These are phyloP conservation scores for Proctacanthus coquilletti DNA, from an alignment of 1,140 invertebrate genomes.

Conservation along the genomic window DNA sequence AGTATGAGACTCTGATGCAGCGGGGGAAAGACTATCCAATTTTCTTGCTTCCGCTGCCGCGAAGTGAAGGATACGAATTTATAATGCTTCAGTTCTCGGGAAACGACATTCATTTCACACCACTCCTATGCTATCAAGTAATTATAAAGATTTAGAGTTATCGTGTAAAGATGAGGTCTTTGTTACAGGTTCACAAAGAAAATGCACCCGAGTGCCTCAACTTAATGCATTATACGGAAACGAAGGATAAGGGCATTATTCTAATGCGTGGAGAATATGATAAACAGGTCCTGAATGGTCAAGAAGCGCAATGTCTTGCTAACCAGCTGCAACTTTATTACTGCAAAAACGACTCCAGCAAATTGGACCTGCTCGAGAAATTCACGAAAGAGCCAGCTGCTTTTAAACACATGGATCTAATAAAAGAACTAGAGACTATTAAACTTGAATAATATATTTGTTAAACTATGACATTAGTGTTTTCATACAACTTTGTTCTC, in stretches of 20 bases:
- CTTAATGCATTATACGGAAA: conserved; percentile 67
- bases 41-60: conserved; percentile 70
- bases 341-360: conserved; percentile 42
- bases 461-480: too few species aligned
- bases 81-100: conserved; percentile 61
- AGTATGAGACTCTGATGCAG: conserved; percentile 41
- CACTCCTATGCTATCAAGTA: conserved; percentile 71
- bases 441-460: conserved; percentile 31
- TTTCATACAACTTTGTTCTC: too few species aligned
- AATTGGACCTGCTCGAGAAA: conserved; percentile 46
- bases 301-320: conserved; percentile 70
- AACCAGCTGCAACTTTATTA: conserved; percentile 82
- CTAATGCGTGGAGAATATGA: conserved; percentile 82
- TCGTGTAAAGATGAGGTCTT: conserved; percentile 5
- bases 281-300: conserved; percentile 53
- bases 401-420: conserved; percentile 72
- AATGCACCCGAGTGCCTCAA: conserved; percentile 81
- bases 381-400: conserved; percentile 57
- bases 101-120: conserved; percentile 71
- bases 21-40: conserved; percentile 43
- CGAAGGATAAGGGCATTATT: conserved; percentile 62
- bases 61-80: conserved; percentile 76
- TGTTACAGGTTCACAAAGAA: conserved; percentile 62
- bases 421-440: conserved; percentile 63
- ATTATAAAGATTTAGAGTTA: conserved; percentile 4